Evolutionary conservation across 1,140 invertebrate species (phyloP), one percentile per base, ranked within the genome.

Genomic region (Cyphomyrmex costatus): DNA sequence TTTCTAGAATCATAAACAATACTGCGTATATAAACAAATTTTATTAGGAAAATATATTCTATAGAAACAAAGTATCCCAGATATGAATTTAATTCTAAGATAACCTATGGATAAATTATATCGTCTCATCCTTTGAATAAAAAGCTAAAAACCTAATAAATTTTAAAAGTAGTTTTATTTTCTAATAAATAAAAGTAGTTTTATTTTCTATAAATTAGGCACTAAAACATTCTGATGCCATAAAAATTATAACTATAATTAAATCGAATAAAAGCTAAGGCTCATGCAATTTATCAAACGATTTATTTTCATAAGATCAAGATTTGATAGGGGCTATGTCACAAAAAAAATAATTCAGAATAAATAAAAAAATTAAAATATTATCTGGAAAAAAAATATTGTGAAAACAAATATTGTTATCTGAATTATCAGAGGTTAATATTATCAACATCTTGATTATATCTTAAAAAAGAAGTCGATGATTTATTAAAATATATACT

Each of bases 401-500:
- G n/a, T n/a, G n/a, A n/a, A n/a, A n/a, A n/a, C n/a, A n/a, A n/a
- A n/a, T n/a, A n/a, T 12, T 42, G 7, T 42, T 42, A 30, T 24
- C 7, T 42, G 30, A 58, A 60, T n/a, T 56, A 82, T 71, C 46
- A 66, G 12, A 86, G n/a, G 4, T 16, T 12, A 3, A 53, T 78
- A 36, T 56, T 58, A 19, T 12, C 49, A 66, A 21, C 12, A 66
- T 65, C 12, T 12, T 76, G 27, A n/a, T 27, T 58, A 49, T 49
- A 73, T 76, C 12, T n/a, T 58, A 82, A 27, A 65, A 74, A 74
- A 84, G 30, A 4, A 85, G 30, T 58, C 65, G 56, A 14, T 83
- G 76, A 65, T 36, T 79, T 73, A 49, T 53, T 76, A 46, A 70
- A 42, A 61, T 71, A 78, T 89, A 61, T 74, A 79, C 27, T 85